Evolutionary conservation across 2,888 invertebrate genomes (phyloP).

Genomic region (Cloeon dipterum): DNA sequence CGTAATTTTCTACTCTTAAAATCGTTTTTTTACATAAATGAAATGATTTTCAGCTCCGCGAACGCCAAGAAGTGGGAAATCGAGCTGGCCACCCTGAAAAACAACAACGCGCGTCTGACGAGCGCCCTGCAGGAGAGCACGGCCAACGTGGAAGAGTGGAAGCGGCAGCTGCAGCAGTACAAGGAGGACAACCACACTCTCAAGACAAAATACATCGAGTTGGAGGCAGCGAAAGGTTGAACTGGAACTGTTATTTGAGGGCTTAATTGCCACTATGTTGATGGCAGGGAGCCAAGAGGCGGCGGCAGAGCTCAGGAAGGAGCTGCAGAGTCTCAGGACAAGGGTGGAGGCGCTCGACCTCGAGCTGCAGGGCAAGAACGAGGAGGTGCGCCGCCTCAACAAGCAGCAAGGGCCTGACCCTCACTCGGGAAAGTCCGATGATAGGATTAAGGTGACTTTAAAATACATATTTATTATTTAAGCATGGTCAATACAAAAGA

Average conservation of each 20-base stretch:
- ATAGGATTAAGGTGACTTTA: conserved; percentile 16
- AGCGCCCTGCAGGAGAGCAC: conserved; percentile 89
- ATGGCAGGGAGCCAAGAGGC: conserved; percentile 34
- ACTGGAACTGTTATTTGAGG: conserved; percentile 1
- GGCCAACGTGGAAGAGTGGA: conserved; percentile 97
- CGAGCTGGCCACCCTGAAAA: conserved; percentile 84
- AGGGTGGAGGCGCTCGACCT: conserved; percentile 63
- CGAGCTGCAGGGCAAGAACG: conserved; percentile 61
- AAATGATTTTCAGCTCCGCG: conserved; percentile 44
- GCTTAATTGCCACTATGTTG: neutral
- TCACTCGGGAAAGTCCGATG: conserved; percentile 11
- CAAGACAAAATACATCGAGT: conserved; percentile 43
- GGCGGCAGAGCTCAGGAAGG: conserved; percentile 52
- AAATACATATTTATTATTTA: no score
- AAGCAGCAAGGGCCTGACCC: conserved; percentile 6
- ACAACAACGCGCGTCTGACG: conserved; percentile 84
- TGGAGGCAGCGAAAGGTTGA: conserved; percentile 41
- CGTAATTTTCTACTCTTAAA: conserved; percentile 1
- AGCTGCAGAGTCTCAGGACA: conserved; percentile 44
- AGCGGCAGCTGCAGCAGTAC: conserved; percentile 79
- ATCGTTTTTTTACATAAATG: conserved; percentile 1
- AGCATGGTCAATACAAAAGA: no score
- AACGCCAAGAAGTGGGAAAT: conserved; percentile 99
- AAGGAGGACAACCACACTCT: conserved; percentile 76
- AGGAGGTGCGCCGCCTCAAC: conserved; percentile 42